Conservation (phyloP, 2,888 invertebrate genomes). For the Thysanoteuthis rhombus region DNA sequence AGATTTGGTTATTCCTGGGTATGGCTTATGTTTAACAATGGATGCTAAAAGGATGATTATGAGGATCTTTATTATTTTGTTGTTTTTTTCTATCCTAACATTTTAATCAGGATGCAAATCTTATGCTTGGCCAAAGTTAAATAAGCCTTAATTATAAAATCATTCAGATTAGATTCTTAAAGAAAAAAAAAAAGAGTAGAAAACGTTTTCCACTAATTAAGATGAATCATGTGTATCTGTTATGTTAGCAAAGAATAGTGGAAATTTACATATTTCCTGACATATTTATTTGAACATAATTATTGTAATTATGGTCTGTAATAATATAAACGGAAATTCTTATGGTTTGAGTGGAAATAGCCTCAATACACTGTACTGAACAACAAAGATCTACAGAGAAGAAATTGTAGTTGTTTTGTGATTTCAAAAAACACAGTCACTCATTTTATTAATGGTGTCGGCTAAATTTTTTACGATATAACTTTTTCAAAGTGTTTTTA, state of each 20-base stretch:
- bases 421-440: neutral
- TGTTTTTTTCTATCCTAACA: neutral
- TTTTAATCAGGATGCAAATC: neutral
- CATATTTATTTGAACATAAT: neutral
- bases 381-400: neutral
- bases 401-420: neutral
- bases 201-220: neutral
- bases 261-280: neutral
- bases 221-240: too few species aligned
- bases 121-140: too few species aligned
- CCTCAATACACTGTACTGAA: neutral
- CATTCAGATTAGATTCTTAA: neutral
- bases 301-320: neutral
- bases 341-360: neutral
- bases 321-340: neutral
- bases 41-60: too few species aligned
- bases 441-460: too few species aligned
- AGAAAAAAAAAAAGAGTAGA: neutral
- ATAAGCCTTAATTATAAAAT: neutral
- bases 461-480: too few species aligned
- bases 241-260: neutral
- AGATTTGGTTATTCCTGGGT: too few species aligned
- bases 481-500: too few species aligned
- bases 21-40: too few species aligned
- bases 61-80: neutral